Evolutionary conservation across 2,888 invertebrate genomes (phyloP).

Genomic region (Meandrusa payeni): DNA sequence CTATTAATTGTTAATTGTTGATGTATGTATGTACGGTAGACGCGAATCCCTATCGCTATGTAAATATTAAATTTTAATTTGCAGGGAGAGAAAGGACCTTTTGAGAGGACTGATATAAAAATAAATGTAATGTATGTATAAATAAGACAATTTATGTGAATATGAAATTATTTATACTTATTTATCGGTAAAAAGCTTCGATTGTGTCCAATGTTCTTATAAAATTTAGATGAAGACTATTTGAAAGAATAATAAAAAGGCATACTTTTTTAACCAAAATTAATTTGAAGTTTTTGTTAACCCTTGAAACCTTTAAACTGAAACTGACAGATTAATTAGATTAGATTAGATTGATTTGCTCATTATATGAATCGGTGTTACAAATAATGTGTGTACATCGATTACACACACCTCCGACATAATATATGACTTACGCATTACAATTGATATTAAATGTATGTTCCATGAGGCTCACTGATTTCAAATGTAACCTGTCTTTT

Average conservation of each 20-base stretch:
- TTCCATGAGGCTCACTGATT: no score
- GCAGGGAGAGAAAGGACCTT: slow-evolving; percentile 81
- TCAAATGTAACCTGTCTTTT: no score
- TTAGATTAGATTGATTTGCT: no score
- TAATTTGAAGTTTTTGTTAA: slow-evolving; percentile 47
- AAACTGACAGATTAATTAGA: no score
- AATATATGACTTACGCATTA: no score
- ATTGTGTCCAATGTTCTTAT: slow-evolving; percentile 82
- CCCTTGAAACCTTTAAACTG: no score
- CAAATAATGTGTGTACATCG: no score
- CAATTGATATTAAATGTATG: no score
- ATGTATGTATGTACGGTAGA: slow-evolving; percentile 80
- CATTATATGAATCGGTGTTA: no score
- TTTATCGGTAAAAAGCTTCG: slow-evolving; percentile 81
- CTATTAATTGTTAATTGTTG: slow-evolving; percentile 81
- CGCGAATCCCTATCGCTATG: slow-evolving; percentile 80
- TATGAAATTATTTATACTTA: slow-evolving; percentile 81
- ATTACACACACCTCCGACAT: no score
- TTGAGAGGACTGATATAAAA: slow-evolving; percentile 80
- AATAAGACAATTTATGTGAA: slow-evolving; percentile 80
- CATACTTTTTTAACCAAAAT: slow-evolving; percentile 80
- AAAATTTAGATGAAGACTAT: slow-evolving; percentile 81
- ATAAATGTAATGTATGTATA: slow-evolving; percentile 81
- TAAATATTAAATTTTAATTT: slow-evolving; percentile 79
- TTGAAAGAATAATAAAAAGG: slow-evolving; percentile 81